Percentiles rank a stretch among this genome's conserved stretches.
Conservation (phyloP, 2,888 invertebrate genomes). For the Aspidapion aeneum region DNA sequence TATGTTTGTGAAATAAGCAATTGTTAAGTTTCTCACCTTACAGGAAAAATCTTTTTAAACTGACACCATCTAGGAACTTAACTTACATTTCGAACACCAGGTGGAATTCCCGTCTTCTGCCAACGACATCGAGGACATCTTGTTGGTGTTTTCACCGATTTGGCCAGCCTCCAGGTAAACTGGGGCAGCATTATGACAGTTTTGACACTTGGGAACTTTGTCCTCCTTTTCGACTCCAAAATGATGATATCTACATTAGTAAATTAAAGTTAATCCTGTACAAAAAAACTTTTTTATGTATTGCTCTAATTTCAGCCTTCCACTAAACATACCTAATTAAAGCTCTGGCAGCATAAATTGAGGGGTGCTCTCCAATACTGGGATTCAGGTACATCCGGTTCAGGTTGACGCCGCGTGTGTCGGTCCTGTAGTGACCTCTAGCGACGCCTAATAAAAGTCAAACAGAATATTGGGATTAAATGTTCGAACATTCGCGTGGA, state of each 20-base stretch:
- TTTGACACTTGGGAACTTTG: constrained; percentile 34
- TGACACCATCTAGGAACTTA: too few species aligned
- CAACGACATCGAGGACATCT: constrained; percentile 42
- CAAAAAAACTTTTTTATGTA: neutral
- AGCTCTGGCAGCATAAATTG: constrained; percentile 80
- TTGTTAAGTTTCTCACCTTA: too few species aligned
- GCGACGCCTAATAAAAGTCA: too few species aligned
- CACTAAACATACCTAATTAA: constrained; percentile 57
- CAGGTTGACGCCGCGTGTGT: constrained; percentile 82
- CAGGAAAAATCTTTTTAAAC: too few species aligned
- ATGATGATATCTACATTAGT: constrained; percentile 66
- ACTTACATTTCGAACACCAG: constrained; percentile 55
- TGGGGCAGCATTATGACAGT: constrained; percentile 33
- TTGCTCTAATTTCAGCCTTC: too few species aligned
- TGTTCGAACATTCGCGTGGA: too few species aligned
- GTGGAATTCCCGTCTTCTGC: constrained; percentile 38
- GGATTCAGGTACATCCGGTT: constrained; percentile 86
- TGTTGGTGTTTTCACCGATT: constrained; percentile 31
- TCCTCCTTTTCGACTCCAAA: constrained; percentile 63
- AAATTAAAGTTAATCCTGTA: neutral
- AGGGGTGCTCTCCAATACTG: constrained; percentile 68
- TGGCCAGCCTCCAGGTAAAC: constrained; percentile 1
- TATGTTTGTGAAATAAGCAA: too few species aligned
- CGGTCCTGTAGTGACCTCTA: constrained; percentile 81
- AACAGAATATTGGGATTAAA: too few species aligned